A percentile compares a stretch with the other conserved stretches of the same genome.
Evolutionary conservation across 2,113 vertebrate species (phyloP).

Genomic region (Cyprinus carpio): DNA sequence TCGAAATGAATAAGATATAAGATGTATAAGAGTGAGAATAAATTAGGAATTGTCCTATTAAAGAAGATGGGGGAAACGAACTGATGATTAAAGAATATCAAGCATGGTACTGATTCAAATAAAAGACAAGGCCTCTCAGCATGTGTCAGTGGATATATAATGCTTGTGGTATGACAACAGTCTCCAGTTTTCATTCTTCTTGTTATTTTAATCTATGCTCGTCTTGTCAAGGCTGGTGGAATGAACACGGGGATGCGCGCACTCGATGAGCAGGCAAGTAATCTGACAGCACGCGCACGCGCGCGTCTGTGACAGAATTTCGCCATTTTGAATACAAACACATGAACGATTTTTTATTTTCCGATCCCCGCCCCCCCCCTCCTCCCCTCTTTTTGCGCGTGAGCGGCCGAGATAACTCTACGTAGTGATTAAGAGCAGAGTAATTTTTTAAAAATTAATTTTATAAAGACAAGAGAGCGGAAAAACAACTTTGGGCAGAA

Average conservation of each 20-base stretch:
- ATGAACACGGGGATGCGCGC: not conserved
- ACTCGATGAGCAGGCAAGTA: slow-evolving; percentile 8
- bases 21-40: no score
- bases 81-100: no score
- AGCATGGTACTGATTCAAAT: no score
- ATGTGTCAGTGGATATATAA: no score
- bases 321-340: slow-evolving; percentile 81
- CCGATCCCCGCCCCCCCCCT: not conserved
- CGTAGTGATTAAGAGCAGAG: slow-evolving; percentile 15
- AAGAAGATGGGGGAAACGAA: no score
- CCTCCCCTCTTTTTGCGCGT: slow-evolving; percentile 66
- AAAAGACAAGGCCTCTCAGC: no score
- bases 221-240: not conserved
- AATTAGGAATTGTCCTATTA: no score
- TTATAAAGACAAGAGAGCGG: not conserved
- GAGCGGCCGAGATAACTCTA: slow-evolving; percentile 63
- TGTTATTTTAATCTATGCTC: not conserved
- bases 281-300: slow-evolving; percentile 31
- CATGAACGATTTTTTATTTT: slow-evolving; percentile 71
- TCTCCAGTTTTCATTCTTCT: not conserved
- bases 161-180: not conserved
- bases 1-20: no score
- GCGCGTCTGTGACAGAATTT: slow-evolving; percentile 53
- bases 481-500: not conserved
- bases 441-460: no score